These are phyloP conservation scores for Rattus norvegicus DNA, from an alignment of 2,113 vertebrate genomes.

Conservation along the genomic window DNA sequence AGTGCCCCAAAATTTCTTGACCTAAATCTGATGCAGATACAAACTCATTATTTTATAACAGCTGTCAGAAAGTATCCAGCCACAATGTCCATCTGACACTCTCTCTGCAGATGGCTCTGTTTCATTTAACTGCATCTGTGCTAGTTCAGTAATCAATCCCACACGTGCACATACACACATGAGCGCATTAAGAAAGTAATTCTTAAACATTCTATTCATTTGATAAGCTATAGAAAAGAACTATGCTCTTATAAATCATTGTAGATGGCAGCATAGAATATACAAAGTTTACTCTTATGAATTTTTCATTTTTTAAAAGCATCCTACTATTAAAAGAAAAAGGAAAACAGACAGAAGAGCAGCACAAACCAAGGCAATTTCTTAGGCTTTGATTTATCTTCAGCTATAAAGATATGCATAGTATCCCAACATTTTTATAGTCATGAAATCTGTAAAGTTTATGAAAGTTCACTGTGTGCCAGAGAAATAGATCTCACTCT, in stretches of 20 bases:
- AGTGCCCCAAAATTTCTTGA: slow-evolving; percentile 32
- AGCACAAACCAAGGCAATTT: neutral
- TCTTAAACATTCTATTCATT: slow-evolving; percentile 52
- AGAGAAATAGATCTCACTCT: neutral
- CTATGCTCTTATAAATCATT: slow-evolving; percentile 17
- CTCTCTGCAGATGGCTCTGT: slow-evolving; percentile 28
- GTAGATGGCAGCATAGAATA: slow-evolving; percentile 20
- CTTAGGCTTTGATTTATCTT: slow-evolving; percentile 40
- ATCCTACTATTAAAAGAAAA: neutral
- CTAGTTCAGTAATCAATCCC: neutral
- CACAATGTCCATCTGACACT: neutral
- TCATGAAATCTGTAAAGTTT: neutral
- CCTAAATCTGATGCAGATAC: slow-evolving; percentile 47
- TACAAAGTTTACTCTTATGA: slow-evolving; percentile 34
- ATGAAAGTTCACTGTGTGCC: neutral
- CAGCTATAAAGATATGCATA: neutral
- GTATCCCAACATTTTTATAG: slow-evolving; percentile 33
- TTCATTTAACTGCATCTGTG: slow-evolving; percentile 13
- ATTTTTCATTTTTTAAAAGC: slow-evolving; percentile 58
- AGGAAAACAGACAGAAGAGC: slow-evolving; percentile 32
- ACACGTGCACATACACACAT: neutral
- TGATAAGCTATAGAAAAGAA: slow-evolving; percentile 56
- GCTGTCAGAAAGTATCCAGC: slow-evolving; percentile 5
- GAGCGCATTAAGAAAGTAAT: neutral
- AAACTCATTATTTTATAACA: slow-evolving; percentile 52